These are phyloP conservation scores for Eugnorisma glareosa DNA, from an alignment of 2,888 invertebrate species.

Conservation along the genomic window DNA sequence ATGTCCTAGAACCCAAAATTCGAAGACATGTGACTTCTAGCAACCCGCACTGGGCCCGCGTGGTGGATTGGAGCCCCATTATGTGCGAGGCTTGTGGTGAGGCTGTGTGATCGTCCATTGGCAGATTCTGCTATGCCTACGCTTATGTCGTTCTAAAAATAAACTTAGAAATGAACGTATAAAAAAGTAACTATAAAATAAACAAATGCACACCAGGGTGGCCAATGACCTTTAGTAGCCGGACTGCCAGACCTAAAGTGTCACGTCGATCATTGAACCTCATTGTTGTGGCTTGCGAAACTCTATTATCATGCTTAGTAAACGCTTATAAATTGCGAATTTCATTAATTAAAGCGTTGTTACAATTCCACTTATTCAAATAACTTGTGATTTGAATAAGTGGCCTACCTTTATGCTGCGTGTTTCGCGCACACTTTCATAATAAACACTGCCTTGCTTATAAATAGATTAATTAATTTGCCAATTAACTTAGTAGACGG, in stretches of 20 bases:
- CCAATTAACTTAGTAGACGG: constrained; percentile 20
- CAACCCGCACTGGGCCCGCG: neutral
- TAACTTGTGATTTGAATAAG: constrained; percentile 51
- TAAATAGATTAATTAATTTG: constrained; percentile 40
- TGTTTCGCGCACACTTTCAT: constrained; percentile 47
- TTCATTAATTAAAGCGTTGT: constrained; percentile 61
- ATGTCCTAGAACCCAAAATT: neutral
- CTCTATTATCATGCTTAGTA: constrained; percentile 72
- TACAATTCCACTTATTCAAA: constrained; percentile 59
- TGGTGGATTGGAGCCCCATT: neutral
- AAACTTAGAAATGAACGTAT: neutral
- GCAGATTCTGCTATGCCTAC: neutral
- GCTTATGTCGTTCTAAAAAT: neutral
- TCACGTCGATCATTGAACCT: constrained; percentile 81
- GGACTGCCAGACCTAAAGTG: constrained; percentile 64
- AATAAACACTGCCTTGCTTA: constrained; percentile 37
- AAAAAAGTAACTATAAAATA: neutral
- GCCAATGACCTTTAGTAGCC: constrained; percentile 65
- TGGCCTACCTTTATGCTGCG: constrained; percentile 45
- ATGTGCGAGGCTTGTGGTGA: neutral
- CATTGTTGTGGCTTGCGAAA: constrained; percentile 87
- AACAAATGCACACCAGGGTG: constrained; percentile 38
- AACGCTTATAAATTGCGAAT: constrained; percentile 68
- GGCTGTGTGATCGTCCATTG: neutral
- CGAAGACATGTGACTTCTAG: neutral